Evolutionary conservation across 1,140 invertebrate genomes (phyloP), one percentile per base, ranked within the genome.

Genomic region (Olivierus martensii): DNA sequence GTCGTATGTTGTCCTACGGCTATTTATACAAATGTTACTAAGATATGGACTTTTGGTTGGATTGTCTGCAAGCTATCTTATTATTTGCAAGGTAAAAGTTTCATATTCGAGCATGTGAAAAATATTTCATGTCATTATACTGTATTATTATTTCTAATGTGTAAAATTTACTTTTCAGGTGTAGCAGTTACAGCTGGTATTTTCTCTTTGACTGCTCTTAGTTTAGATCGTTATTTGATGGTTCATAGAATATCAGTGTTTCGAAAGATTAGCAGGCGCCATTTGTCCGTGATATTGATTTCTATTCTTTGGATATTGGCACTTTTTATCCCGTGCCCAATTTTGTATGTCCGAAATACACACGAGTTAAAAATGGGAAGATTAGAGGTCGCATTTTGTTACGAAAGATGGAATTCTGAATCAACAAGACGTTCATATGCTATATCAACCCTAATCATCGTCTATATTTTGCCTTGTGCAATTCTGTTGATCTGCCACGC

Each of bases 1-100:
- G 74, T 75, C 9, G 71, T 80, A 43, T 67, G 65, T 58, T 59
- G 76, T 0, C 80, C 81, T 0, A 66, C 80, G 3, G 77, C 78
- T 2, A 74, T 77, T 9, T 70, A 75, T 1, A 67, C 75, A 36
- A 73, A 75, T 4, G 72, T 75, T 7, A 66, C 69, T 39, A 65
- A 73, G 52, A 65, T 67, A 12, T 69, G 71, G 61, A 61, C 67
- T n/a, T 51, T 62, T 2, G 63, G 61, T 11, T 57, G 68, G 34
- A 15, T 56, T n/a, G 10, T 55, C 41, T 67, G 66, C 52, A 60
- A 62, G 44, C 21, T 61, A 43, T 53, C 58, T 38, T 60, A 61
- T 38, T 59, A 64, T 37, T 53, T 67, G 37, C 65, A 67, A 59
- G 74, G 74, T 28, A 49, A 45, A 46, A 22, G 12, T 12, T 6